Conservation (phyloP, 2,888 invertebrate species). For the Parnassius apollo region DNA sequence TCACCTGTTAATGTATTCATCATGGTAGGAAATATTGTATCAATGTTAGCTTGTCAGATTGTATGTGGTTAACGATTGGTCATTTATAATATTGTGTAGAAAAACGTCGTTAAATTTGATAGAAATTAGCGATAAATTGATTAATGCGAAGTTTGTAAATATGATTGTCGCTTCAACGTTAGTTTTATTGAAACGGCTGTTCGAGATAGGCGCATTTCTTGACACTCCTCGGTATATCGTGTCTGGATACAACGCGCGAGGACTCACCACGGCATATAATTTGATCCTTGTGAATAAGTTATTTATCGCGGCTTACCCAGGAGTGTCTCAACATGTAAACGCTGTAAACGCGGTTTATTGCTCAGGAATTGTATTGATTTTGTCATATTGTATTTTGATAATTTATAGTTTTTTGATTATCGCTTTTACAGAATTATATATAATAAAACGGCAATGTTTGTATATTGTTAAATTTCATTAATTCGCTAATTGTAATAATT, state of each 20-base stretch:
- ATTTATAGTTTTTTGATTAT: conserved; percentile 59
- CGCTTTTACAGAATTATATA: conserved; percentile 56
- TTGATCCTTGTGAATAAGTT: background rate
- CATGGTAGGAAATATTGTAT: conserved; percentile 70
- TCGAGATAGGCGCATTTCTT: conserved; percentile 29
- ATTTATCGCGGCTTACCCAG: conserved; percentile 3
- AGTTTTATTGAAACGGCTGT: conserved; percentile 40
- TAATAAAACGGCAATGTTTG: conserved; percentile 52
- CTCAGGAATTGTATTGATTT: conserved; percentile 78
- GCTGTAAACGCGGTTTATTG: conserved; percentile 45
- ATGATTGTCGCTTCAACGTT: conserved; percentile 57
- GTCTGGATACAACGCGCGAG: conserved; percentile 19
- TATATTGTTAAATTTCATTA: conserved; percentile 69
- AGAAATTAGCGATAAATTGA: conserved; percentile 49
- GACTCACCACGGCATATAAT: conserved; percentile 33
- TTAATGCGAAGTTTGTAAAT: conserved; percentile 56
- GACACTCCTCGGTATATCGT: conserved; percentile 8
- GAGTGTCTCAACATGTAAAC: conserved; percentile 5
- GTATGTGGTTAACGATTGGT: conserved; percentile 65
- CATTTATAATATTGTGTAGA: conserved; percentile 61
- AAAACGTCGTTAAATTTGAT: conserved; percentile 69
- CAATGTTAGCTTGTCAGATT: conserved; percentile 74
- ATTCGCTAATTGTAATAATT: conserved; percentile 64
- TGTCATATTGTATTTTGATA: conserved; percentile 61
- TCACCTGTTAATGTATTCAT: conserved; percentile 80